Conservation (phyloP, 2,888 invertebrate species). For the Tetramorium bicarinatum region DNA sequence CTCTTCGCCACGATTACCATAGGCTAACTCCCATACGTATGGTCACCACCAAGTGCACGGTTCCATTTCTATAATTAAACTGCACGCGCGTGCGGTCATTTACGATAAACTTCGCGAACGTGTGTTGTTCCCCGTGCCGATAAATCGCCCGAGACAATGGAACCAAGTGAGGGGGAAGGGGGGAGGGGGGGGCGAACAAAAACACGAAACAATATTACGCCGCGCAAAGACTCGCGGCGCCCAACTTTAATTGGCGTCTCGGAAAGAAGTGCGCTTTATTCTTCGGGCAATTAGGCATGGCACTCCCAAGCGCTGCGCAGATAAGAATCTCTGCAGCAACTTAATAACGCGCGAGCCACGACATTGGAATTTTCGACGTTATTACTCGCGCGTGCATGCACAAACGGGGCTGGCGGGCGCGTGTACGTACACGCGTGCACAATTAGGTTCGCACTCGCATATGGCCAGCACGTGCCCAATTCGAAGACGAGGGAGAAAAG, state of each 20-base stretch:
- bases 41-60: conserved; percentile 67
- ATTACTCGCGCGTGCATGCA: conserved; percentile 44
- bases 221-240: neutral
- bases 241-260: neutral
- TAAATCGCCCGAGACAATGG: conserved; percentile 31
- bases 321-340: neutral
- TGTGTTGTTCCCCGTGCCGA: neutral
- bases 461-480: conserved; percentile 76
- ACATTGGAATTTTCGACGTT: conserved; percentile 15
- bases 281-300: conserved; percentile 11
- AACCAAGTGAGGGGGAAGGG: neutral
- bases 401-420: conserved; percentile 46
- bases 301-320: neutral
- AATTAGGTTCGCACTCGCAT: conserved; percentile 69
- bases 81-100: conserved; percentile 53
- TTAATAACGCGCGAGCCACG: neutral
- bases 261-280: conserved; percentile 9
- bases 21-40: conserved; percentile 65
- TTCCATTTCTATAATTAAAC: conserved; percentile 75
- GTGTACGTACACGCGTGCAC: conserved; percentile 52
- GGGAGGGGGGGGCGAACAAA: neutral
- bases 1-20: conserved; percentile 71
- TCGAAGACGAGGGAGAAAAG: conserved; percentile 59
- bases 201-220: neutral
- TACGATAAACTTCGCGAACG: conserved; percentile 58